Percentiles rank a stretch among this genome's conserved stretches.
phyloP scores from a whole-genome alignment of 2,113 vertebrate genomes.

The Boulengeromyrus knoepffleri region DNA sequence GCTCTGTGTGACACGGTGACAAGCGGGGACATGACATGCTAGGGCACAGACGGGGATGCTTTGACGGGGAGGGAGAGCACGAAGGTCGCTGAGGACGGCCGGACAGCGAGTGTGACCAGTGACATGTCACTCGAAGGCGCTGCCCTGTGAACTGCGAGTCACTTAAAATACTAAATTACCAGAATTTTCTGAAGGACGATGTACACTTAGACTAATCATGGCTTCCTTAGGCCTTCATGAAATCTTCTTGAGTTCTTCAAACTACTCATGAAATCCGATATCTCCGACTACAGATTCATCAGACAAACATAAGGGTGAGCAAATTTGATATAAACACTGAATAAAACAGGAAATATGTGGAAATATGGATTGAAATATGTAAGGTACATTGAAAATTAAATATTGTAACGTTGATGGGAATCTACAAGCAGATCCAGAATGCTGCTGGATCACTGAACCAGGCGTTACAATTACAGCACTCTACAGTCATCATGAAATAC shows the following conservation, averaged over 20 bases:
- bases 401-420: background rate
- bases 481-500: background rate
- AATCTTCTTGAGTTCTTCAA: background rate
- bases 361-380: background rate
- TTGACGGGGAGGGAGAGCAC: background rate
- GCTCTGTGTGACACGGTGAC: background rate
- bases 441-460: background rate
- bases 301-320: background rate
- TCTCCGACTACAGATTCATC: background rate
- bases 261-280: background rate
- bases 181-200: background rate
- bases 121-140: background rate
- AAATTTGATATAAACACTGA: background rate
- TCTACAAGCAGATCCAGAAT: background rate
- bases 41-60: background rate
- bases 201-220: background rate
- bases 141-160: background rate
- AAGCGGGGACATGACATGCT: background rate
- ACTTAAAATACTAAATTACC: background rate
- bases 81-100: background rate
- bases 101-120: background rate
- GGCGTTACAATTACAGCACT: background rate
- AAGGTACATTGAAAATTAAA: background rate
- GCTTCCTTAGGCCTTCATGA: background rate
- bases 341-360: background rate